Evolutionary conservation across 2,797 vertebrate species (phyloP).

Genomic region (Manis pentadactyla): DNA sequence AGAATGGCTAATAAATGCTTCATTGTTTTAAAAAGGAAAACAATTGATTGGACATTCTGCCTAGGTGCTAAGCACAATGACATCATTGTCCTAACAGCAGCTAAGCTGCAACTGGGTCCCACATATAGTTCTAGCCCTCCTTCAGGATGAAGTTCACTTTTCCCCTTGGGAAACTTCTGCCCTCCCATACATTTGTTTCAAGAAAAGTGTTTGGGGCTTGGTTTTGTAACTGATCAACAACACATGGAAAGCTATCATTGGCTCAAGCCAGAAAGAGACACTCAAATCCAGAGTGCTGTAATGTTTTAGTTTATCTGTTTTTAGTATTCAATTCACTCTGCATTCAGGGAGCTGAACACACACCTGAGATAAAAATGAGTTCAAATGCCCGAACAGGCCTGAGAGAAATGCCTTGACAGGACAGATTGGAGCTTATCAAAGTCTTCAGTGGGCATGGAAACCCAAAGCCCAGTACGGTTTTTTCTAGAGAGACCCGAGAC

Average conservation of each 20-base stretch:
- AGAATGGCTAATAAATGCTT: constrained; percentile 32
- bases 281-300: not conserved
- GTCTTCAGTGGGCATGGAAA: not conserved
- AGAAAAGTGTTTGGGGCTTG: not conserved
- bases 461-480: not conserved
- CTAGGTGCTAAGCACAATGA: not conserved
- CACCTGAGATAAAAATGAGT: not conserved
- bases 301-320: not conserved
- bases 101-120: not conserved
- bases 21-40: constrained; percentile 44
- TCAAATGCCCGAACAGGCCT: not conserved
- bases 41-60: not conserved
- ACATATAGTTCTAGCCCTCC: not conserved
- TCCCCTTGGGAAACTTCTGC: not conserved
- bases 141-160: not conserved
- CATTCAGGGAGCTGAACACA: not conserved
- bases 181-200: not conserved
- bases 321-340: not conserved
- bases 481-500: not conserved
- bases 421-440: not conserved
- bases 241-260: not conserved
- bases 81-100: not conserved
- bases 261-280: constrained; percentile 15
- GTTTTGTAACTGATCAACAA: not conserved
- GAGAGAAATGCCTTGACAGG: not conserved